These are phyloP conservation scores for Suncus etruscus DNA, from an alignment of 2,113 vertebrate species.

Conservation along the genomic window DNA sequence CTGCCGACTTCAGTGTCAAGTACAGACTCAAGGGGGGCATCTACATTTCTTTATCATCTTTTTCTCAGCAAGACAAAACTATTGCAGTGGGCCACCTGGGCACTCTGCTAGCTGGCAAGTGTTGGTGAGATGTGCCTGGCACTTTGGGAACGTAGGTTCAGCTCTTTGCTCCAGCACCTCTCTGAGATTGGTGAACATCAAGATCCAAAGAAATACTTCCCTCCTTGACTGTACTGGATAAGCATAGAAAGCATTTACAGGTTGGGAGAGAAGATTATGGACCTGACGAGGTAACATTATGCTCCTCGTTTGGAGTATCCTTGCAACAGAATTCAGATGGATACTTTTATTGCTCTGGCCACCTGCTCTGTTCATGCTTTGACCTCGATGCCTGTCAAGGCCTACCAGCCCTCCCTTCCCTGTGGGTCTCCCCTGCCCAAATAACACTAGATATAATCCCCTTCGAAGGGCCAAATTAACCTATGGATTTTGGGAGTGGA, in stretches of 20 bases:
- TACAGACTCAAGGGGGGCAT: not conserved
- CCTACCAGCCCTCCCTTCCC: not conserved
- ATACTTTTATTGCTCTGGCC: not conserved
- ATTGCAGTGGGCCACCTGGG: not conserved
- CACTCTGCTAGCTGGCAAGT: constrained; percentile 6
- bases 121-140: not conserved
- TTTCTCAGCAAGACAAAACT: not conserved
- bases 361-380: not conserved
- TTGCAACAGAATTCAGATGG: not conserved
- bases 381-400: not conserved
- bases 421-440: not conserved
- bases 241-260: not conserved
- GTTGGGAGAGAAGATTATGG: not conserved
- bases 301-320: not conserved
- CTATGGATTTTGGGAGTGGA: constrained; percentile 48
- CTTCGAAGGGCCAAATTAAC: constrained; percentile 17
- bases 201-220: not conserved
- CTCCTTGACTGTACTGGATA: constrained; percentile 35
- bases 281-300: not conserved
- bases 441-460: not conserved
- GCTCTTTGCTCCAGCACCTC: constrained; percentile 39
- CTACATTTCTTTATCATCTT: not conserved
- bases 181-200: constrained; percentile 32
- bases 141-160: constrained; percentile 52
- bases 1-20: not conserved